Percentiles rank a stretch among this genome's conserved stretches.
Conservation (phyloP, 2,797 vertebrate genomes). For the Pseudochirops corinnae region DNA sequence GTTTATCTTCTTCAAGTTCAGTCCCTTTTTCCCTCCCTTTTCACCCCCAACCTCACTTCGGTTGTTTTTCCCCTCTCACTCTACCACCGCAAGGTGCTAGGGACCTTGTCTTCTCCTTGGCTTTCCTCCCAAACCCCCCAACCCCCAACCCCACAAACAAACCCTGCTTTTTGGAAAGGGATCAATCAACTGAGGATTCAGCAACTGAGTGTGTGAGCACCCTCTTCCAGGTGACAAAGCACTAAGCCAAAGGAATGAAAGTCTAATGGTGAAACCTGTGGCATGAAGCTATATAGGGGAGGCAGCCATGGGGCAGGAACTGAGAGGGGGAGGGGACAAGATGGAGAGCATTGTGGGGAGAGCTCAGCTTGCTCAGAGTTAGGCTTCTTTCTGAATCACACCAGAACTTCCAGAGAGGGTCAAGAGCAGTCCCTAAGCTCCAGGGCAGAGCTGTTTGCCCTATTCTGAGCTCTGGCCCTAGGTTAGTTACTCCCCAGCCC, state of each 20-base stretch:
- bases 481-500: background rate
- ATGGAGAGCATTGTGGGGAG: background rate
- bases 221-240: background rate
- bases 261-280: background rate
- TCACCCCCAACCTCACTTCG: background rate
- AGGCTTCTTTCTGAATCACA: background rate
- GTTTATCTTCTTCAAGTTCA: constrained; percentile 1
- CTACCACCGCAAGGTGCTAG: background rate
- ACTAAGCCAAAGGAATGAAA: background rate
- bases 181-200: background rate
- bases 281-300: background rate
- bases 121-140: background rate
- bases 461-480: background rate
- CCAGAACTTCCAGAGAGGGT: background rate
- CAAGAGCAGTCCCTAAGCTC: background rate
- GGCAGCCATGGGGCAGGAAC: background rate
- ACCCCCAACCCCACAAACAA: background rate
- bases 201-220: background rate
- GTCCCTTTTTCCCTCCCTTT: background rate
- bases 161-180: background rate
- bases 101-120: background rate
- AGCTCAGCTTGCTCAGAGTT: background rate
- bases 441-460: background rate
- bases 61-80: background rate
- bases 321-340: background rate